A percentile compares a stretch with the other conserved stretches of the same genome.
These are phyloP conservation scores for Tichodroma muraria DNA, from an alignment of 2,113 vertebrate species.

Conservation along the genomic window DNA sequence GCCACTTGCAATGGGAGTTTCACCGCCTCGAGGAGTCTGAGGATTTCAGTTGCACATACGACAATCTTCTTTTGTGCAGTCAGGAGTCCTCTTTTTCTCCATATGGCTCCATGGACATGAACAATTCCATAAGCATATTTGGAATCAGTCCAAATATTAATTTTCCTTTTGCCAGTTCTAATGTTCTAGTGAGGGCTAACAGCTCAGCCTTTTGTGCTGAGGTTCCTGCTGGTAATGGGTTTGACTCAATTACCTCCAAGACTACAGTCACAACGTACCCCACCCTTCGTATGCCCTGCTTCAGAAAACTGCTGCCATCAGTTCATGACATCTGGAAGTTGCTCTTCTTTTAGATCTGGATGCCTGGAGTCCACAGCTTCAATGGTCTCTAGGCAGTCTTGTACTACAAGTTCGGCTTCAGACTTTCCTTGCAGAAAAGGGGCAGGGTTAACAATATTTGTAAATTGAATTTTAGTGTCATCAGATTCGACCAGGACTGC, in stretches of 20 bases:
- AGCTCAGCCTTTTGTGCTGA: not conserved
- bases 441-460: not conserved
- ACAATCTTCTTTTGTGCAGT: not conserved
- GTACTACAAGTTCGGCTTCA: not conserved
- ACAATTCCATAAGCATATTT: not conserved
- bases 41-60: not conserved
- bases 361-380: not conserved
- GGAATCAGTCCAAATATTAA: not conserved
- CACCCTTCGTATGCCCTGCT: not conserved
- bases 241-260: not conserved
- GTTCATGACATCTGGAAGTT: not conserved
- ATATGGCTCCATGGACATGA: not conserved
- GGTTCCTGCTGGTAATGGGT: not conserved
- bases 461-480: not conserved
- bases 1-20: not conserved
- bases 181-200: not conserved
- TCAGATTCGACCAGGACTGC: not conserved
- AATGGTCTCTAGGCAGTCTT: not conserved
- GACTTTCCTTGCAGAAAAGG: not conserved
- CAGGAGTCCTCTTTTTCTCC: not conserved
- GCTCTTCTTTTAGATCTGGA: not conserved
- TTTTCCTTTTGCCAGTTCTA: not conserved
- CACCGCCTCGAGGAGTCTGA: not conserved
- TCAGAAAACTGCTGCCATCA: not conserved
- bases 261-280: not conserved